Evolutionary conservation across 2,888 invertebrate species (phyloP).

Genomic region (Helicoverpa assulta): DNA sequence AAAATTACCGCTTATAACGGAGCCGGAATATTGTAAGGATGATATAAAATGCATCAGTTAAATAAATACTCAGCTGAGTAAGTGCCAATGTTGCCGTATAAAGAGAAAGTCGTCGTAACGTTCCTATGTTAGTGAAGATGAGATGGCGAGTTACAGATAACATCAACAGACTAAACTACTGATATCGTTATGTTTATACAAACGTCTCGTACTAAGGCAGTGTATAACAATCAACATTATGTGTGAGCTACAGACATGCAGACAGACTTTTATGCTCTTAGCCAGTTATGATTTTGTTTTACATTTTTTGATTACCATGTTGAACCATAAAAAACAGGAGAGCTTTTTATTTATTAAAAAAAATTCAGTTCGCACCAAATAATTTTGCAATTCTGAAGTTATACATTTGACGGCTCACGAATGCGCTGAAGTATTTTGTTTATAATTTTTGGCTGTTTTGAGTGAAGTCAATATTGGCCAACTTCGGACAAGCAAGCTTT

Average conservation of each 20-base stretch:
- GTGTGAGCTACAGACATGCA: constrained; percentile 54
- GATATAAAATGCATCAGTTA: neutral
- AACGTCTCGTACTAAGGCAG: constrained; percentile 77
- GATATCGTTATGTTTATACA: constrained; percentile 61
- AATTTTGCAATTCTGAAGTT: no score
- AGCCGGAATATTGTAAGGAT: neutral
- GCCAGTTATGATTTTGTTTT: no score
- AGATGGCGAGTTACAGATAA: constrained; percentile 60
- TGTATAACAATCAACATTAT: constrained; percentile 69
- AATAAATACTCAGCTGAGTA: neutral
- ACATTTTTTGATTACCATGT: no score
- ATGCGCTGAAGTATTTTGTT: no score
- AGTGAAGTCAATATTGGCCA: no score
- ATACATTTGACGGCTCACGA: no score
- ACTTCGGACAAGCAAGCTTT: no score
- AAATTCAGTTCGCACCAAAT: no score
- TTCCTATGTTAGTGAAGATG: constrained; percentile 38
- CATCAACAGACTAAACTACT: constrained; percentile 73
- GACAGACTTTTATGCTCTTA: neutral
- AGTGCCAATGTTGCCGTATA: constrained; percentile 38
- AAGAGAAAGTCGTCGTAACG: constrained; percentile 30
- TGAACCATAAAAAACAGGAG: no score
- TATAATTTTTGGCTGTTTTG: no score
- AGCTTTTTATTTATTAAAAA: no score
- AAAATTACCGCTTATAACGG: neutral